Percentiles rank a stretch among this genome's conserved stretches.
Evolutionary conservation across 1,140 invertebrate species (phyloP).

Genomic region (Drosophila melanogaster): Release_6_plus_ISO1_MT NT_033777.3:30931001-30931500

Average conservation of each 20-base stretch:
- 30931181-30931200: conserved; percentile 8
- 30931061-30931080: conserved; percentile 84
- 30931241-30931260: conserved; percentile 4
- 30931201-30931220: conserved; percentile 71
- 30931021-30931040: conserved; percentile 51
- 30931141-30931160: conserved; percentile 72
- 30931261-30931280: conserved; percentile 65
- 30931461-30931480: not conserved
- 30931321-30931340: conserved; percentile 81
- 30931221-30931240: conserved; percentile 31
- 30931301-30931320: conserved; percentile 82
- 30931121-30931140: conserved; percentile 83
- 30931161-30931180: conserved; percentile 65
- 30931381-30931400: conserved; percentile 73
- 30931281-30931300: conserved; percentile 77
- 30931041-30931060: conserved; percentile 84
- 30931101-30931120: conserved; percentile 47
- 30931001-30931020: conserved; percentile 85
- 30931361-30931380: conserved; percentile 56
- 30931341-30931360: conserved; percentile 38
- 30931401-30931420: conserved; percentile 73
- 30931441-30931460: not conserved
- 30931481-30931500: conserved; percentile 24
- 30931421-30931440: conserved; percentile 8
- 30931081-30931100: conserved; percentile 47